These are phyloP conservation scores for Crossaster papposus DNA, from an alignment of 53 echinoderm and acorn worm species.

Conservation along the genomic window DNA sequence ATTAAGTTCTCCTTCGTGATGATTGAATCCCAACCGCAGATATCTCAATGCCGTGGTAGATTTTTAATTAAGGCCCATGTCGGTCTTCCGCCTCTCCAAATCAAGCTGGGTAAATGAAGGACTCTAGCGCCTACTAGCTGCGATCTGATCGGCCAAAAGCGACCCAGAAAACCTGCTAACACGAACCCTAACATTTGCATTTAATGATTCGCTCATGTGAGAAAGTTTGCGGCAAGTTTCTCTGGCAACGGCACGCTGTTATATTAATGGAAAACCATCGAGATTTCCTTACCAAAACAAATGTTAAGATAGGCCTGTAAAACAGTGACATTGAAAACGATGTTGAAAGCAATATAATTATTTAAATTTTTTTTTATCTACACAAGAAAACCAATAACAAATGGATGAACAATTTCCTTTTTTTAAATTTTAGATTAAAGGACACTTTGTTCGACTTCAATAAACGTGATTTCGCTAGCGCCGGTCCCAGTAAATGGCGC, in stretches of 20 bases:
- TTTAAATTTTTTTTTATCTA: no score
- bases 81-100: slow-evolving; percentile 1
- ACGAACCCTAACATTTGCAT: slow-evolving; percentile 39
- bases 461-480: no score
- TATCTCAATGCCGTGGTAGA: slow-evolving; percentile 14
- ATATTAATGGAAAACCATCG: neutral
- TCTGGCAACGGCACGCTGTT: slow-evolving; percentile 34
- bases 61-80: slow-evolving; percentile 52
- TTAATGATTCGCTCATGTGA: slow-evolving; percentile 39
- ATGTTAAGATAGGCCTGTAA: neutral
- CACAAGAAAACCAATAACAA: neutral
- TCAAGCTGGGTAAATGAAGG: slow-evolving; percentile 59
- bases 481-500: no score
- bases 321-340: neutral
- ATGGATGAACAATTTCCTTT: neutral
- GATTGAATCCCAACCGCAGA: slow-evolving; percentile 17
- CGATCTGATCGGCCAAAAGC: slow-evolving; percentile 43
- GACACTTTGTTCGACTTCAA: no score
- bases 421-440: neutral
- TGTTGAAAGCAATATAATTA: no score
- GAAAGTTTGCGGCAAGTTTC: slow-evolving; percentile 39
- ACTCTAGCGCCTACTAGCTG: neutral
- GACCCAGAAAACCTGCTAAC: slow-evolving; percentile 2
- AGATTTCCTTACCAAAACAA: slow-evolving; percentile 7
- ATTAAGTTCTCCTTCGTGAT: slow-evolving; percentile 5